Evolutionary conservation across 2,888 invertebrate genomes (phyloP).

Genomic region (Miltochrista miniata): DNA sequence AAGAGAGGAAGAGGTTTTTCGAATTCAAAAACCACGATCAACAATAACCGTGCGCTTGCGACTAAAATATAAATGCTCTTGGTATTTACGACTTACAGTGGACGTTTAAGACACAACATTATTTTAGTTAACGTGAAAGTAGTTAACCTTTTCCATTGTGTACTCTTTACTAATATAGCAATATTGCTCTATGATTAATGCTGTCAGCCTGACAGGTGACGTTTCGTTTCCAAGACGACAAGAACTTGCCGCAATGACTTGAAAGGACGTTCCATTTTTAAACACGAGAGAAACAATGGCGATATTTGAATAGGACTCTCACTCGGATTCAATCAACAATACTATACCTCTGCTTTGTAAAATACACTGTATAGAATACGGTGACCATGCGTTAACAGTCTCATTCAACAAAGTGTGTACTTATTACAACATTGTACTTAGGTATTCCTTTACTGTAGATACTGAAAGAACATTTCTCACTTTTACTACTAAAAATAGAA

Average conservation of each 20-base stretch:
- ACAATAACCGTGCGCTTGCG: conserved; percentile 21
- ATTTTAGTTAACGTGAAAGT: conserved; percentile 22
- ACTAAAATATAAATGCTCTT: conserved; percentile 11
- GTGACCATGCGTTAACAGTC: conserved; percentile 10
- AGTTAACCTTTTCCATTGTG: conserved; percentile 5
- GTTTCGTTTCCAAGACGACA: conserved; percentile 53
- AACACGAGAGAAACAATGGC: conserved; percentile 65
- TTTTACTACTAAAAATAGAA: too few species aligned
- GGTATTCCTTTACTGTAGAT: too few species aligned
- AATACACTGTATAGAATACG: conserved; percentile 25
- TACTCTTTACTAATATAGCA: conserved; percentile 9
- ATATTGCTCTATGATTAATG: conserved; percentile 20
- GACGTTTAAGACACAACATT: conserved; percentile 20
- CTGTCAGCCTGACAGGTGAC: conserved; percentile 54
- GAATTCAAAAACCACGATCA: conserved; percentile 23
- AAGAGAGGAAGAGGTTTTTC: too few species aligned
- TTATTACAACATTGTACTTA: too few species aligned
- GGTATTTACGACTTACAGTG: conserved; percentile 16
- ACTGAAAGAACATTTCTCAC: too few species aligned
- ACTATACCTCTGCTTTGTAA: conserved; percentile 47
- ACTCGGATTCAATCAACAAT: conserved; percentile 70
- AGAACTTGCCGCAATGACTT: conserved; percentile 30
- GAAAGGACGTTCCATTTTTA: conserved; percentile 65
- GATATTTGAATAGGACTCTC: conserved; percentile 67
- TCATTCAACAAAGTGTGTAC: neutral